Evolutionary conservation across 2,797 vertebrate species (phyloP).

Genomic region (Molossus molossus): DNA sequence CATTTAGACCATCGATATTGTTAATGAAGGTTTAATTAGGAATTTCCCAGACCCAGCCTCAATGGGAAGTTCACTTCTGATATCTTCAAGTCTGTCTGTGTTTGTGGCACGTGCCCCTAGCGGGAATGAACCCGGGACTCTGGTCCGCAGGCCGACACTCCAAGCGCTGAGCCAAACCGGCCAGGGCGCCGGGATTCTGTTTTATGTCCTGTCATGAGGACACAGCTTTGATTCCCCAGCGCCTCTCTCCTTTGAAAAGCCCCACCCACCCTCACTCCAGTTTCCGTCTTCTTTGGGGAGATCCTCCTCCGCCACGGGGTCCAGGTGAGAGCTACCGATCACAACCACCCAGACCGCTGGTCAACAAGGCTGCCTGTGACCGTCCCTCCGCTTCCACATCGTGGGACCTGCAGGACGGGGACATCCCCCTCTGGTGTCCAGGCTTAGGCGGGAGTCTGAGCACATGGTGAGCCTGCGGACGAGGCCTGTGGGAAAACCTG

Average conservation of each 20-base stretch:
- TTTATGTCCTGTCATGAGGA: not conserved
- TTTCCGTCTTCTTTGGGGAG: not conserved
- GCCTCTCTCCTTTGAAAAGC: not conserved
- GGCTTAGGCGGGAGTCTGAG: not conserved
- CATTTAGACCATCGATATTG: not conserved
- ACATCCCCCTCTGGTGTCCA: not conserved
- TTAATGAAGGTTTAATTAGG: slow-evolving; percentile 13
- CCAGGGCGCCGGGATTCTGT: too few species aligned
- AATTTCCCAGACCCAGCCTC: slow-evolving; percentile 40
- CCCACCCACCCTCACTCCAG: not conserved
- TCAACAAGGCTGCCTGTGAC: not conserved
- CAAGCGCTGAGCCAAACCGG: too few species aligned
- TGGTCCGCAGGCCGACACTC: too few species aligned
- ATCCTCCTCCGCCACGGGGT: not conserved
- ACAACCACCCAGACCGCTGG: not conserved
- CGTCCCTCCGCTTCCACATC: not conserved
- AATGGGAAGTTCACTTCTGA: slow-evolving; percentile 53
- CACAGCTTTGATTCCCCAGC: not conserved
- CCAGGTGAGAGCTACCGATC: not conserved
- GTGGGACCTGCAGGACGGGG: not conserved
- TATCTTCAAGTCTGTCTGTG: not conserved
- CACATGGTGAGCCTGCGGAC: not conserved
- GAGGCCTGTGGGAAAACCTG: not conserved
- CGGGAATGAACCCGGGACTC: too few species aligned
- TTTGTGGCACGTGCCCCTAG: too few species aligned